Evolutionary conservation across 2,888 invertebrate genomes (phyloP), one percentile per base, ranked within the genome.

Genomic region (Polyploca ridens): DNA sequence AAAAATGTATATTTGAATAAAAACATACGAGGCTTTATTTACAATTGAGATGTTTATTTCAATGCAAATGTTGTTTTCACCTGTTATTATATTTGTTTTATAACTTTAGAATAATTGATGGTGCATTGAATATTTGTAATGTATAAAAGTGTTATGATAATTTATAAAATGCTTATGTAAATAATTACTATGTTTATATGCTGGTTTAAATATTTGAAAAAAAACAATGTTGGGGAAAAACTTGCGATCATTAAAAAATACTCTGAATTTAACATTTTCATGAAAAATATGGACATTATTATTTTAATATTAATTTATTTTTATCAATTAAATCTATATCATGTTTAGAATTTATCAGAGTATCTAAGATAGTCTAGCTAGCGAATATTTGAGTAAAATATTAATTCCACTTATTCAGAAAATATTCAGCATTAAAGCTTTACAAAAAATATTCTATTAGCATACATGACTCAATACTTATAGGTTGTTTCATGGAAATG

Each of bases 121-220:
- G 86, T 86, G 86, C 86, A 81, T 84, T 79, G 71, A 74, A 69
- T 77, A 74, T 74, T 74, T 73, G 78, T 54, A 19, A 54, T 70
- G 33, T 65, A 70, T 65, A 68, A 71, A 71, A 54, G 19, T 54
- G 54, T 54, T 66, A 62, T 66, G 63, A 64, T 62, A 62, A 54
- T 64, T 67, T 63, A 63, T 62, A 67, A 61, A 65, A 19, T 54
- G 54, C 54, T 54, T 7, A 49, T 49, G 16, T 49, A 49, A 49
- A 49, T 16, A 49, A 46, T 46, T 3, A 35, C 2, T 38, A 41
- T 41, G 41, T 41, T 41, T 13, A 41, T 7, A 4, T 41, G 7
- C 11, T 8, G 38, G 0, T 38, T 38, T 38, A 38, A 8, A 38
- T 33, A 33, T 33, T 14, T 46, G 44, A 46, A 6, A 41, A 46